Percentiles rank a stretch among this genome's conserved stretches.
These are phyloP conservation scores for Caenorhabditis panamensis DNA, from an alignment of 2,888 invertebrate genomes.

Conservation along the genomic window DNA sequence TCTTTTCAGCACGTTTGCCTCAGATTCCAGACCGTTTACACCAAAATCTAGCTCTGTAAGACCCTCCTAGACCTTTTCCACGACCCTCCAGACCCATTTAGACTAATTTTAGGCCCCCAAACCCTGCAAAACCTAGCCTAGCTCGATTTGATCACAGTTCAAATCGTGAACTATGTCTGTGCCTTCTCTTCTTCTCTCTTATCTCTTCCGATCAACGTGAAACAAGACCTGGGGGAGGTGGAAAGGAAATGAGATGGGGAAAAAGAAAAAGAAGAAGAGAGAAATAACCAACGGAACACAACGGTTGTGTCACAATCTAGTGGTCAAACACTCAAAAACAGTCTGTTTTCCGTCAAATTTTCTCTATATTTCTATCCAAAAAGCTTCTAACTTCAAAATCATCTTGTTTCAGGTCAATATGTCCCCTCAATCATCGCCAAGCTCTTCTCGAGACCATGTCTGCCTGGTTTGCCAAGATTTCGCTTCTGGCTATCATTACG, in stretches of 20 bases:
- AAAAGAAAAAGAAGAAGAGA: not conserved
- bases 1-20: too few relatives aligned
- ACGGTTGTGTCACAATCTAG: too few relatives aligned
- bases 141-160: slow-evolving; percentile 37
- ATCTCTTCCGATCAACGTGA: slow-evolving; percentile 11
- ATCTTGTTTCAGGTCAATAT: not conserved
- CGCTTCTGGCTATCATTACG: slow-evolving; percentile 79
- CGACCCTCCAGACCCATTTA: too few relatives aligned
- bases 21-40: too few relatives aligned
- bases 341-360: too few relatives aligned
- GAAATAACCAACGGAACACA: not conserved
- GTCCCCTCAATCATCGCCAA: slow-evolving; percentile 45
- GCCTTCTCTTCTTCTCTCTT: slow-evolving; percentile 12
- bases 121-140: too few relatives aligned
- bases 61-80: too few relatives aligned
- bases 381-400: not conserved
- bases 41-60: too few relatives aligned
- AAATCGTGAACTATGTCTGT: slow-evolving; percentile 21
- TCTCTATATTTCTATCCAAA: not conserved
- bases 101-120: too few relatives aligned
- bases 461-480: slow-evolving; percentile 77
- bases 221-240: too few relatives aligned
- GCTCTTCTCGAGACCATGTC: slow-evolving; percentile 63
- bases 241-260: not conserved
- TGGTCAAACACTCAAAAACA: too few relatives aligned